Base-by-base conservation (phyloP, 2,113 vertebrate genomes). In the Hippolais icterina region DNA sequence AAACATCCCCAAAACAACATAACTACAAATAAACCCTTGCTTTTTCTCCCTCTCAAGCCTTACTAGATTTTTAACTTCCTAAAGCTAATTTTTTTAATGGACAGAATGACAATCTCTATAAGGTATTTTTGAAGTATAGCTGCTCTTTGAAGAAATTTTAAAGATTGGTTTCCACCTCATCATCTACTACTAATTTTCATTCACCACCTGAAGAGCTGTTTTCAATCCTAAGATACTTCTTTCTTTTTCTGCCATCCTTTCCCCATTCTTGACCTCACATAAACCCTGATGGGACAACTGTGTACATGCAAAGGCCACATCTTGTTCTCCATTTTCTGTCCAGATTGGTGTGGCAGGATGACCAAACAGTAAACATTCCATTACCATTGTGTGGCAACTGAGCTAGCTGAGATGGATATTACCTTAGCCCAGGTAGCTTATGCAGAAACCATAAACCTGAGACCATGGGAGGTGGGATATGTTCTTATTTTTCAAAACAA, bases 231-330 rank as follows among this genome's bases (percentile, higher is more conserved):
- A 28, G 5, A 47, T 29, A n/a, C 25, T 69, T 54, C 28, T 33
- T 15, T 4, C 39, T 25, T 52, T 46, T 33, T 52, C 20, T 21
- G 29, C 28, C 31, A 83, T 29, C 5, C 6, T 23, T 75, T 82
- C 39, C 46, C 6, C 22, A 7, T 56, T 85, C 15, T 17, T n/a
- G 8, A 57, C 28, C 24, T 81, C 53, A 72, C 6, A 56, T 20
- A 74, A 83, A n/a, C 6, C 3, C 15, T 78, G 21, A 65, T 12
- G 5, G 21, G 23, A 9, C 18, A 53, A 57, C 6, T n/a, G 14
- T 18, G 4, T 28, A 54, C 1, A 4, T 7, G 4, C 6, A 3
- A 89, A 77, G 13, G 61, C 25, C 17, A 39, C 1, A 2, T 9
- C 9, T 12, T 33, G 52, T 4, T 86, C 7, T 44, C 24, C 16